Conservation (phyloP, 2,888 invertebrate genomes). For the Acrobasis repandana region DNA sequence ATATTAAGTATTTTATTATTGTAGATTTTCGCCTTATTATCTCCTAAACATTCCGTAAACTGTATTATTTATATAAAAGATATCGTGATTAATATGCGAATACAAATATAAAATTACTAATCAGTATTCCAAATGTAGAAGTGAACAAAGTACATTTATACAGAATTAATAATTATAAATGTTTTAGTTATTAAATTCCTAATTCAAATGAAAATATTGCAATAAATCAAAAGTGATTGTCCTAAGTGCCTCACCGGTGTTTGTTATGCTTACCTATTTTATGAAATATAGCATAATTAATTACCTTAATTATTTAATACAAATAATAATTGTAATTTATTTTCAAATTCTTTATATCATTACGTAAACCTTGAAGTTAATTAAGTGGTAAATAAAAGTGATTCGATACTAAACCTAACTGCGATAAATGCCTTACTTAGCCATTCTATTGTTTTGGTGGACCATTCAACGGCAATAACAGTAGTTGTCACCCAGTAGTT, state of each 20-base stretch:
- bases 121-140: slow-evolving; percentile 30
- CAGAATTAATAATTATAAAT: slow-evolving; percentile 8
- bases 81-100: slow-evolving; percentile 17
- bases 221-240: slow-evolving; percentile 28
- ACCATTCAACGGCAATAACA: slow-evolving; percentile 46
- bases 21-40: slow-evolving; percentile 48
- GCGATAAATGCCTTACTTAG: slow-evolving; percentile 48
- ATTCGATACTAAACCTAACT: slow-evolving; percentile 39
- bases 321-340: slow-evolving; percentile 30
- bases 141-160: slow-evolving; percentile 1
- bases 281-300: slow-evolving; percentile 32
- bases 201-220: slow-evolving; percentile 9
- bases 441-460: slow-evolving; percentile 35
- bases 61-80: slow-evolving; percentile 32
- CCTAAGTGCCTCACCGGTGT: slow-evolving; percentile 30
- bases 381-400: slow-evolving; percentile 18
- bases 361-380: slow-evolving; percentile 19
- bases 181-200: background rate
- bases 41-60: slow-evolving; percentile 64
- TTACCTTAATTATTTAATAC: slow-evolving; percentile 29
- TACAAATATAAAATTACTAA: slow-evolving; percentile 23
- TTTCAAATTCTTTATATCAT: slow-evolving; percentile 22
- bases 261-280: slow-evolving; percentile 24
- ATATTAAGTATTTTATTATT: slow-evolving; percentile 48
- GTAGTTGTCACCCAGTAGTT: background rate